Conservation (phyloP, 2,797 vertebrate species). For the Monodelphis domestica region DNA sequence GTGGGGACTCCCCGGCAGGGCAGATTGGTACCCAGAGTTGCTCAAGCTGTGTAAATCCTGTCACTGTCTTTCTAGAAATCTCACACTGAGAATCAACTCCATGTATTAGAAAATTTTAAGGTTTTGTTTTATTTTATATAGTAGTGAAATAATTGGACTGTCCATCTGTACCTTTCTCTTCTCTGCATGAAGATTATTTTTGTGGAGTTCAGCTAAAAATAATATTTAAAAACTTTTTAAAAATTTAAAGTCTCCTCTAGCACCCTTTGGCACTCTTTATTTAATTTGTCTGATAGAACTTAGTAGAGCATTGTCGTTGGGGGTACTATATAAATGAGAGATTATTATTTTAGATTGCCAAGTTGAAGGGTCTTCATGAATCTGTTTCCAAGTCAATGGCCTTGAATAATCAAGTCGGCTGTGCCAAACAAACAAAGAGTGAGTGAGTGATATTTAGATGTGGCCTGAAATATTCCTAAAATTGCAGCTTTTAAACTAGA, state of each 20-base stretch:
- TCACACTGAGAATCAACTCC: background rate
- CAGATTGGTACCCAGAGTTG: background rate
- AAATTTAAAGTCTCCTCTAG: slow-evolving; percentile 31
- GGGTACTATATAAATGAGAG: slow-evolving; percentile 70
- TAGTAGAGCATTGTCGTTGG: slow-evolving; percentile 79
- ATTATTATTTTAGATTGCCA: slow-evolving; percentile 70
- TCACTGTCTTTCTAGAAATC: background rate
- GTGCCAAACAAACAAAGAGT: slow-evolving; percentile 74
- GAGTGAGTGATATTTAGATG: slow-evolving; percentile 76
- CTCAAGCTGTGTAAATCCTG: background rate
- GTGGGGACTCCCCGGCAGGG: background rate
- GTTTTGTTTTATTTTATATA: background rate
- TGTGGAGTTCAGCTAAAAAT: background rate
- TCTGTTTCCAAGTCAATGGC: slow-evolving; percentile 74
- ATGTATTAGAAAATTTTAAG: background rate
- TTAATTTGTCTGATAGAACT: slow-evolving; percentile 74
- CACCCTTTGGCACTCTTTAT: slow-evolving; percentile 62
- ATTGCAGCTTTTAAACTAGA: slow-evolving; percentile 65
- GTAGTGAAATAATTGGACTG: background rate
- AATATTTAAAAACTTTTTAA: background rate
- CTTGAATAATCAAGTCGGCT: slow-evolving; percentile 80
- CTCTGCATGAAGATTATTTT: background rate
- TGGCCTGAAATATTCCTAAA: slow-evolving; percentile 72
- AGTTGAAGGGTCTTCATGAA: slow-evolving; percentile 68
- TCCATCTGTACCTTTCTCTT: background rate